Conservation (phyloP, 2,113 vertebrate genomes). For the Corythaeola cristata region DNA sequence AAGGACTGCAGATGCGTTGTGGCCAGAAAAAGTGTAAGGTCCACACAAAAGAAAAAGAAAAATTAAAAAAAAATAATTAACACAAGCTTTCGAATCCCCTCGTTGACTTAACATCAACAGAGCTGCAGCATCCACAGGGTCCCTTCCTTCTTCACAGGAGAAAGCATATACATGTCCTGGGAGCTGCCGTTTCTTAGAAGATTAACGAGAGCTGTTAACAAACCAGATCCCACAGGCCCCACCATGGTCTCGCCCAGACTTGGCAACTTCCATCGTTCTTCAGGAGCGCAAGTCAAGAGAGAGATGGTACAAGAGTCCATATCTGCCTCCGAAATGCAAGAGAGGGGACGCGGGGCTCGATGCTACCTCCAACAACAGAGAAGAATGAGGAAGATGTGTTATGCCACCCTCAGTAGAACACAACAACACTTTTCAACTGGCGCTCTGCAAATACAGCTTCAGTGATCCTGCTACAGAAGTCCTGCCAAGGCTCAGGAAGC, state of each 20-base stretch:
- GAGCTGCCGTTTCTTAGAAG: not conserved
- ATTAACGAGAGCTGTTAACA: not conserved
- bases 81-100: not conserved
- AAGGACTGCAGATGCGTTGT: not conserved
- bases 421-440: not conserved
- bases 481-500: not conserved
- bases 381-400: accelerated
- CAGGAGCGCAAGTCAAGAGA: not conserved
- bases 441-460: not conserved
- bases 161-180: not conserved
- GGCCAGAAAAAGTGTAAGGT: not conserved
- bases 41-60: not conserved
- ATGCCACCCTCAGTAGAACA: accelerated
- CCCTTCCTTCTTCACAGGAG: not conserved
- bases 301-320: accelerated
- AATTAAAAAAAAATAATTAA: not conserved
- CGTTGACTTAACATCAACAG: not conserved
- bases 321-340: not conserved
- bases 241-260: not conserved
- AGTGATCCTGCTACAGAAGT: not conserved
- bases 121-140: not conserved
- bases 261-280: not conserved
- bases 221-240: not conserved
- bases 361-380: not conserved
- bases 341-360: not conserved